Percentiles rank a stretch among this genome's conserved stretches.
Conservation (phyloP, 2,797 vertebrate species). For the Hephaestus fuliginosus region DNA sequence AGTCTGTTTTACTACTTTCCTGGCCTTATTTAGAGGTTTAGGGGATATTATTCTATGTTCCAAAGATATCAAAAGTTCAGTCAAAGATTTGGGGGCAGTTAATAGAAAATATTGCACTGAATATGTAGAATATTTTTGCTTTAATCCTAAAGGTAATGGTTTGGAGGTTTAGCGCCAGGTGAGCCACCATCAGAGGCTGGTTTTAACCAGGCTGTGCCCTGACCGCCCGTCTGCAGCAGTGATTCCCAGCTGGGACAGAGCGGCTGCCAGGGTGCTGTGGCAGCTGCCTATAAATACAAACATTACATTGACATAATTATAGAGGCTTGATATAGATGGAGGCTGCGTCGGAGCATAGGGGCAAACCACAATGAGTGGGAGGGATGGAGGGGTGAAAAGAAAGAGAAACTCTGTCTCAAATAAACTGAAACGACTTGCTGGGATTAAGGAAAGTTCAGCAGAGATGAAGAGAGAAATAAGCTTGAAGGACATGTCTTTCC, state of each 20-base stretch:
- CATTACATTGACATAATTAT: slow-evolving; percentile 88
- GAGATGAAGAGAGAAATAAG: neutral
- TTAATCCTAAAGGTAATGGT: neutral
- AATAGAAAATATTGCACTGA: neutral
- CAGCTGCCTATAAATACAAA: slow-evolving; percentile 89
- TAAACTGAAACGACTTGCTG: slow-evolving; percentile 19
- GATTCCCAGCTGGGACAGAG: slow-evolving; percentile 81
- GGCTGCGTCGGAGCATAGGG: slow-evolving; percentile 66
- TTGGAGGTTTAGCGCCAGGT: slow-evolving; percentile 12
- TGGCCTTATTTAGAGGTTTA: neutral
- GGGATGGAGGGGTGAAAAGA: slow-evolving; percentile 25
- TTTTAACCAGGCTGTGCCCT: neutral
- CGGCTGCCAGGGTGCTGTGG: slow-evolving; percentile 84
- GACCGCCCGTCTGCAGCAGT: slow-evolving; percentile 39
- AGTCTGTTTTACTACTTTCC: neutral
- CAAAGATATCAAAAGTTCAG: neutral
- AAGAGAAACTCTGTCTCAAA: slow-evolving; percentile 48
- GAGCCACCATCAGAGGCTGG: slow-evolving; percentile 3
- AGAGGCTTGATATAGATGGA: slow-evolving; percentile 85
- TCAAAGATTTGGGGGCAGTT: neutral
- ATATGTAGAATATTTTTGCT: neutral
- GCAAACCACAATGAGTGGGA: slow-evolving; percentile 60
- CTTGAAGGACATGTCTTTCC: neutral
- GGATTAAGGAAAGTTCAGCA: slow-evolving; percentile 34
- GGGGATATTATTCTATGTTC: neutral